Conservation (phyloP, 2,888 invertebrate genomes). For the Gasteruption jaculator region DNA sequence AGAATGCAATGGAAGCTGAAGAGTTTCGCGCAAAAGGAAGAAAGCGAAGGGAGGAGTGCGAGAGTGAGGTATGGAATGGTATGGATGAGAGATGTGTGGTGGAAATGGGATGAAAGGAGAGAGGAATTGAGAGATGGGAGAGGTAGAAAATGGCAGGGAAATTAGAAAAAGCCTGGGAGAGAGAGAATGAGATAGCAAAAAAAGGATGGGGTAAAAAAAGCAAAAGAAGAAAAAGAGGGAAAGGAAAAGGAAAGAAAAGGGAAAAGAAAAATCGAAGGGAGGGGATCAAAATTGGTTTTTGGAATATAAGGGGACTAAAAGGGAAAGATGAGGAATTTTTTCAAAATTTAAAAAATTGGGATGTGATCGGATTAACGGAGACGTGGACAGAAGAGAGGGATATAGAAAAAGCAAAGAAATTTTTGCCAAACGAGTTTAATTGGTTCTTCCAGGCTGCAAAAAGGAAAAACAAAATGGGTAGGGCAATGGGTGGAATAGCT, state of each 20-base stretch:
- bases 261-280: background rate
- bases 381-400: constrained; percentile 6
- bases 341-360: background rate
- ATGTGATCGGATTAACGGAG: constrained; percentile 1
- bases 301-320: constrained; percentile 8
- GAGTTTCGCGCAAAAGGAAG: constrained; percentile 9
- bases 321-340: constrained; percentile 7
- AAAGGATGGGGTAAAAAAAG: no score
- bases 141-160: no score
- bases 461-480: constrained; percentile 6
- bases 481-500: constrained; percentile 5
- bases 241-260: no score
- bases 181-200: background rate
- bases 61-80: constrained; percentile 14
- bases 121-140: no score
- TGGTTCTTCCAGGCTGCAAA: background rate
- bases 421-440: background rate
- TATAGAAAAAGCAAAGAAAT: background rate
- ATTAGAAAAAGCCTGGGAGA: constrained; percentile 9
- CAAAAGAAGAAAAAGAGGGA: no score
- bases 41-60: constrained; percentile 9
- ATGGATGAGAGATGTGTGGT: background rate
- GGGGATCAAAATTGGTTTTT: background rate
- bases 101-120: background rate
- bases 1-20: constrained; percentile 11